Percentiles rank a stretch among this genome's conserved stretches.
phyloP scores from a whole-genome alignment of 1,140 invertebrate species.

The Triops cancriformis region DNA sequence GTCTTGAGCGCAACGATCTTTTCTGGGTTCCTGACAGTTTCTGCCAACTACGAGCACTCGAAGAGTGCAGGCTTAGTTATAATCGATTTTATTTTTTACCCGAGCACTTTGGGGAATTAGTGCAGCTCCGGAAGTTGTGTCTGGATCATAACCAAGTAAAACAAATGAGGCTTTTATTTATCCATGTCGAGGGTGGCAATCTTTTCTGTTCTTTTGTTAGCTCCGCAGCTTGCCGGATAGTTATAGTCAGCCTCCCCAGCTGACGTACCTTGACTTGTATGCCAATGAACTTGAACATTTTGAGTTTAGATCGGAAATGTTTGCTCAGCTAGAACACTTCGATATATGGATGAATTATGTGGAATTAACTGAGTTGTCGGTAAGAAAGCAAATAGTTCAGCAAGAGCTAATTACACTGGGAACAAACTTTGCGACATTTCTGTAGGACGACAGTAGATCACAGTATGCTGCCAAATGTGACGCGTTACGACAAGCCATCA shows the following conservation, averaged over 20 bases:
- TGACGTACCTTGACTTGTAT: not conserved
- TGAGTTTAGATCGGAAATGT: not conserved
- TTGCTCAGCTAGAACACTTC: not conserved
- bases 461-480: not conserved
- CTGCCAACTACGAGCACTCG: not conserved
- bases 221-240: not conserved
- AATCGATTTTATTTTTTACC: not conserved
- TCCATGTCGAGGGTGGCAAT: not conserved
- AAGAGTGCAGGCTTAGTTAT: not conserved
- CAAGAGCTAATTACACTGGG: not conserved
- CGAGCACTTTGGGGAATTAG: not conserved
- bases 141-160: slow-evolving; percentile 7
- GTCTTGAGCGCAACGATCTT: not conserved
- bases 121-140: not conserved
- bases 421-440: not conserved
- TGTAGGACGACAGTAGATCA: not conserved
- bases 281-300: not conserved
- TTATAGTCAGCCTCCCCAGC: not conserved
- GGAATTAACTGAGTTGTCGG: not conserved
- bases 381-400: not conserved
- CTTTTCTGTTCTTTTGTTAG: not conserved
- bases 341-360: not conserved
- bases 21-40: not conserved
- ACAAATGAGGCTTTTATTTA: not conserved
- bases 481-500: not conserved